A percentile compares a stretch with the other conserved stretches of the same genome.
Conservation (phyloP, 2,113 vertebrate species). For the Catharus bicknelli region DNA sequence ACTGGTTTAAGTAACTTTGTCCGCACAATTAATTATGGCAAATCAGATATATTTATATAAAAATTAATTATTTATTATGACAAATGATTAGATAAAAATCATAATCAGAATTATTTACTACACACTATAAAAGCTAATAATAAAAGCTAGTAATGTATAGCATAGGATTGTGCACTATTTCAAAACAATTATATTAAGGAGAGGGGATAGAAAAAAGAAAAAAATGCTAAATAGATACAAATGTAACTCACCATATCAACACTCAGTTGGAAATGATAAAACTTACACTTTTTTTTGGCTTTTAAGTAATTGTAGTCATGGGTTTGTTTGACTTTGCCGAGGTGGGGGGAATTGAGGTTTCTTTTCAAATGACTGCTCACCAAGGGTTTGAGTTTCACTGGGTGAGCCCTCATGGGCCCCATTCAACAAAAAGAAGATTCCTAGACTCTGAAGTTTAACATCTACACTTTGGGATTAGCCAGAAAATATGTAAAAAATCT, state of each 20-base stretch:
- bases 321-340: neutral
- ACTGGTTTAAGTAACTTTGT: neutral
- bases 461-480: neutral
- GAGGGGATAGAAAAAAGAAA: neutral
- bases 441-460: neutral
- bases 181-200: neutral
- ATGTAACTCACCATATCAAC: neutral
- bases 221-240: neutral
- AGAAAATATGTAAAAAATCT: neutral
- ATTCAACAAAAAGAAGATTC: neutral
- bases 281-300: neutral
- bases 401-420: neutral
- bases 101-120: neutral
- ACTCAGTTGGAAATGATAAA: neutral
- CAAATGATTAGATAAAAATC: neutral
- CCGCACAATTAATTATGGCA: neutral
- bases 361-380: neutral
- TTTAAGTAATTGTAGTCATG: neutral
- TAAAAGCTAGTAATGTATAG: neutral
- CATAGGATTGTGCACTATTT: no score
- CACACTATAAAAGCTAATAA: neutral
- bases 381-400: fast-evolving
- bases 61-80: neutral
- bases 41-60: neutral
- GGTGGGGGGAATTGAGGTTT: neutral